Evolutionary conservation across 2,888 invertebrate species (phyloP), one percentile per base, ranked within the genome.

Genomic region (Diaprepes abbreviatus): DNA sequence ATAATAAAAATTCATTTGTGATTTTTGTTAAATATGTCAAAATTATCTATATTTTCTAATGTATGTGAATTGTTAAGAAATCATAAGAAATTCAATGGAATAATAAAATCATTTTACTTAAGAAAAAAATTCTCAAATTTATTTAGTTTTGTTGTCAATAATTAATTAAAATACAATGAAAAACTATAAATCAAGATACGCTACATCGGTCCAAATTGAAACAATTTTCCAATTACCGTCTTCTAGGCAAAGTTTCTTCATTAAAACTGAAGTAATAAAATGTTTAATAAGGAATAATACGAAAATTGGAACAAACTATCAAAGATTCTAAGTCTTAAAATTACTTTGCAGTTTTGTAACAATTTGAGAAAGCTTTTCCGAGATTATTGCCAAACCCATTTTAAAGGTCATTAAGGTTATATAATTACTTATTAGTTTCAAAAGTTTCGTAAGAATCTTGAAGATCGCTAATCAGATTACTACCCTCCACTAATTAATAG

Each of bases 391-490:
- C 35, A 19, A 48, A 48, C 59, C 48, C 17, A 48, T 48, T 60
- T 48, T 60, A 48, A 58, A 43, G 45, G 48, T 33, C 48, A 33
- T 60, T 60, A 60, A 48, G 48, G 33, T 60, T 60, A 48, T 60
- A 60, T 60, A 48, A 60, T 45, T 48, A 60, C 16, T 60, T 60
- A 60, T 33, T 45, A 45, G 28, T 60, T 60, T 48, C 10, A 5
- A 35, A 54, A 50, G 48, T 54, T 59, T 54, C 14, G 59, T 36
- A 60, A 57, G 60, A 68, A 68, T 68, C 57, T 50, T 21, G 31
- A 63, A 68, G 54, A 68, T 68, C 50, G 45, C 68, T 68, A 68
- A 68, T 67, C 68, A 68, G 68, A 57, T 68, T 68, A 68, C 57
- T 21, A 36, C 55, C 52, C 43, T 28, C 38, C 45, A 45, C 55